Evolutionary conservation across 2,113 vertebrate genomes (phyloP).

Genomic region (Nycticryphes semicollaris): DNA sequence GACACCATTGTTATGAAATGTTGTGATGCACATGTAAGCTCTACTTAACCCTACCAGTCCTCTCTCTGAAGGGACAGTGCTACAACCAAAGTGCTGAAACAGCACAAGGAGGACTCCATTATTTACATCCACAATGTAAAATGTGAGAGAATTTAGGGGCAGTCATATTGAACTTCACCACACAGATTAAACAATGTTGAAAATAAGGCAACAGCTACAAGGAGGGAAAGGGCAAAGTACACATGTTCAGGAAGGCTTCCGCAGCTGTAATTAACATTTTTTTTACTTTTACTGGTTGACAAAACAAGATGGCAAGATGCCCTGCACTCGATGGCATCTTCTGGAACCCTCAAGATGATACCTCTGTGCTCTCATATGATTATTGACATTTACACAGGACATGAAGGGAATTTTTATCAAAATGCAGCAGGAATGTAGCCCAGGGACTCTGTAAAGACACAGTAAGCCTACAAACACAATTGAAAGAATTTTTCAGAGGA

Average conservation of each 20-base stretch:
- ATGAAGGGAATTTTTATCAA: not conserved
- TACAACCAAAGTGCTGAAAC: not conserved
- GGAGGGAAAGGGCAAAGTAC: not conserved
- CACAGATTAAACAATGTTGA: not conserved
- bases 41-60: not conserved
- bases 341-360: not conserved
- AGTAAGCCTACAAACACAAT: not conserved
- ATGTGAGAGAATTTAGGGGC: not conserved
- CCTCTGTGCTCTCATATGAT: not conserved
- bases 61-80: not conserved
- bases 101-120: not conserved
- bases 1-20: not conserved
- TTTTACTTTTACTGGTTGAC: not conserved
- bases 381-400: not conserved
- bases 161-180: not conserved
- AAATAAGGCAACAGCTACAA: not conserved
- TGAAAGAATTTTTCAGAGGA: not conserved
- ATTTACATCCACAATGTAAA: not conserved
- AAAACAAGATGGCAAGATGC: not conserved
- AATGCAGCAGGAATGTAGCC: not conserved
- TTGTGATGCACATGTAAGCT: not conserved
- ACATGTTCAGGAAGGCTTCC: not conserved
- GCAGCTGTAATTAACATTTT: not conserved
- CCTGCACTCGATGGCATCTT: rapidly evolving
- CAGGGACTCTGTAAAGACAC: not conserved